These are phyloP conservation scores for Aphidoletes aphidimyza DNA, from an alignment of 2,888 invertebrate species.

Conservation along the genomic window DNA sequence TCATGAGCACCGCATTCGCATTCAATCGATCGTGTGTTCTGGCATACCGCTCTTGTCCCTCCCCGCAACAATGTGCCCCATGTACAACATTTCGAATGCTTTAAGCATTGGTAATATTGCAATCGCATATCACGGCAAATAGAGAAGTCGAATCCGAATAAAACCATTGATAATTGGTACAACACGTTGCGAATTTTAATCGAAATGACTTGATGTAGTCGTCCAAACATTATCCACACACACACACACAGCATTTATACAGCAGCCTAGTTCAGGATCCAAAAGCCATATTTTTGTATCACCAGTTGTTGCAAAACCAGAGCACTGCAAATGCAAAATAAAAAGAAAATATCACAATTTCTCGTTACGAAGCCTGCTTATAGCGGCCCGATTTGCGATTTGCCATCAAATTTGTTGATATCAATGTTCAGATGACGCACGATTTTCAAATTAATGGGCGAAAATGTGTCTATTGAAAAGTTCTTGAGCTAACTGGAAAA, in stretches of 20 bases:
- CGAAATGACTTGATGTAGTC: constrained; percentile 49
- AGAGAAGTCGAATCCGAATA: constrained; percentile 35
- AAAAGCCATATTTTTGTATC: too few species aligned
- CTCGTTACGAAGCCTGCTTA: too few species aligned
- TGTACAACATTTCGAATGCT: too few species aligned
- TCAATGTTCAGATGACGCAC: constrained; percentile 37
- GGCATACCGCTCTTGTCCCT: not conserved
- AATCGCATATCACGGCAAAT: constrained; percentile 48
- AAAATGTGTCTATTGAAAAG: not conserved
- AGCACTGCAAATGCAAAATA: too few species aligned
- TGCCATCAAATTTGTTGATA: constrained; percentile 29
- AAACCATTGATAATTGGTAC: constrained; percentile 48
- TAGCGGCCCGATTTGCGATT: not conserved
- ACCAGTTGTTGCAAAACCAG: too few species aligned
- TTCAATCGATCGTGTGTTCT: too few species aligned
- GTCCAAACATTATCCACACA: not conserved
- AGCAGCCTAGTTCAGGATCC: too few species aligned
- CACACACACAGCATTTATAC: not conserved
- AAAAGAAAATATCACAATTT: too few species aligned
- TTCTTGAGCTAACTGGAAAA: too few species aligned
- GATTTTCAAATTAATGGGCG: constrained; percentile 43
- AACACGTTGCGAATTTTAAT: constrained; percentile 49
- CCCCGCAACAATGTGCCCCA: too few species aligned
- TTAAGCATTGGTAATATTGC: not conserved
- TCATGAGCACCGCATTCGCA: not conserved